Evolutionary conservation across 2,113 vertebrate species (phyloP), one percentile per base, ranked within the genome.

Genomic region (Protobothrops mucrosquamatus): DNA sequence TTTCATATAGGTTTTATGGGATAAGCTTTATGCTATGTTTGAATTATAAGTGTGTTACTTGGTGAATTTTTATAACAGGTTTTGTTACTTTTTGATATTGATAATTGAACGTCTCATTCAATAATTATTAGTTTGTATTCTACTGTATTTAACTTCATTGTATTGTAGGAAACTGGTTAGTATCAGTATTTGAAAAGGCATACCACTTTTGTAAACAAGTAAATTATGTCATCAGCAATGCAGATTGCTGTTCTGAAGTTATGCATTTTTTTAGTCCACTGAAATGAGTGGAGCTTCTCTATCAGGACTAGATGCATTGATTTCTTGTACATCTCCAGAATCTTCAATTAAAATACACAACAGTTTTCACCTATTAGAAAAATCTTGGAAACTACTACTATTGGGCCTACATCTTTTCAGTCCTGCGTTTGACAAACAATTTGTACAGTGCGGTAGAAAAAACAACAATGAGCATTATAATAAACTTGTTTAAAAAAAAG

Each of bases 391-490:
- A 88, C 7, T 39, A 52, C 39, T 59, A 23, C 23, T 81, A 52
- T 11, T n/a, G 48, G 69, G 46, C 88, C 54, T 90, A 9, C 29
- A 93, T 92, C 9, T 90, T 91, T 87, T 61, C 59, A n/a, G 0
- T 89, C 69, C 91, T 93, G 55, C 89, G 9, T 51, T 95, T 90
- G 92, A 14, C 81, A 55, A 87, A 87, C 87, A 55, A 34, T 57
- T 43, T 93, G 4, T 91, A 0, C 2, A 0, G 0, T 8, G 0
- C 1, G 0, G 0, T 10, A 0, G 74, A 93, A 52, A 2, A 95
- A 93, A 0, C 43, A 74, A 14, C 8, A 22, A 87, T 43, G 94
- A 64, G 69, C 93, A 92, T 15, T 89, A 51, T 89, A 56, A 34
- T 85, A 11, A 2, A 88, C 64, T 94, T 95, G 91, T 39, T 24